Evolutionary conservation across 2,113 vertebrate genomes (phyloP).

Genomic region (Gavialis gangeticus): DNA sequence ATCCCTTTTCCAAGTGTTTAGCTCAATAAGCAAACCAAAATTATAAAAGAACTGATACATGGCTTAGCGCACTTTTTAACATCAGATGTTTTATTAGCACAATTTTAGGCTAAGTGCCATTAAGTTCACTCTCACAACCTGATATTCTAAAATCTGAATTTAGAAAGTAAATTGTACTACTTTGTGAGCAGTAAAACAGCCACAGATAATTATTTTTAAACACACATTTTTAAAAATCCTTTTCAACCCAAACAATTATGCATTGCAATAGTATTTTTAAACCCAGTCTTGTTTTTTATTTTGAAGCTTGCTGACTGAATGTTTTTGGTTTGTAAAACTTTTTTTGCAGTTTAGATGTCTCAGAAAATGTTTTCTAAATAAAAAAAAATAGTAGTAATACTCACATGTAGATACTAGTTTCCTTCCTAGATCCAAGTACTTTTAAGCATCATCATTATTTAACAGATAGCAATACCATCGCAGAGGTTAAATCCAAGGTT

Average conservation of each 20-base stretch:
- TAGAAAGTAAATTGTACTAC: not conserved
- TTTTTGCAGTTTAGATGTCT: not conserved
- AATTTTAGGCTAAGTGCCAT: not conserved
- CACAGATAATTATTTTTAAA: not conserved
- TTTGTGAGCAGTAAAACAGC: not conserved
- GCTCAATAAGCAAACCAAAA: not conserved
- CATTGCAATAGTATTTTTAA: not conserved
- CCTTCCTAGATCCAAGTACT: not conserved
- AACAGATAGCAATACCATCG: not conserved
- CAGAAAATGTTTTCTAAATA: not conserved
- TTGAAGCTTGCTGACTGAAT: not conserved
- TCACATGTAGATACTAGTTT: not conserved
- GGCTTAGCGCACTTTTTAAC: not conserved
- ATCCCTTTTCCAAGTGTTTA: not conserved
- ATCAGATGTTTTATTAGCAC: not conserved
- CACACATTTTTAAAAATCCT: not conserved
- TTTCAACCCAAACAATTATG: not conserved
- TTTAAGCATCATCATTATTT: not conserved
- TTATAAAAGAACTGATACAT: not conserved
- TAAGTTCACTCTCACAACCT: not conserved
- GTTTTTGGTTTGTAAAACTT: not conserved
- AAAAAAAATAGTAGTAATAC: not conserved
- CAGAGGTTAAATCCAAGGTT: slow-evolving; percentile 24
- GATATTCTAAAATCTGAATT: not conserved
- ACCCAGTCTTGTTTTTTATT: not conserved